A percentile compares a stretch with the other conserved stretches of the same genome.
Evolutionary conservation across 1,140 invertebrate species (phyloP).

Genomic region (Bombus breviceps): DNA sequence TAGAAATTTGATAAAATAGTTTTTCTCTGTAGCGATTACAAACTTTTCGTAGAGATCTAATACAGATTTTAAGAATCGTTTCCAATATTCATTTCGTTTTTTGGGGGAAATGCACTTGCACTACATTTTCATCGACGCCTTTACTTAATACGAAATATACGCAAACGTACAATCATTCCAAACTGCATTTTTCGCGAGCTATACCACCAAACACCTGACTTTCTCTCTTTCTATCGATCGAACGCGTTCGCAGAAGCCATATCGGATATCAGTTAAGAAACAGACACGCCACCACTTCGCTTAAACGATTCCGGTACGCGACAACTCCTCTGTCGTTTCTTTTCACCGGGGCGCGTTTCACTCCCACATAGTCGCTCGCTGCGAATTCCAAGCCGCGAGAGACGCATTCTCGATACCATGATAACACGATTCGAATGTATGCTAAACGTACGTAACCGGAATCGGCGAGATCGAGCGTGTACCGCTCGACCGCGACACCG

Average conservation of each 20-base stretch:
- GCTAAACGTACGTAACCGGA: conserved; percentile 32
- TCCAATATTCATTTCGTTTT: no score
- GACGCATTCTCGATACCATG: conserved; percentile 35
- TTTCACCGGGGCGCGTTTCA: not conserved
- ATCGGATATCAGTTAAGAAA: conserved; percentile 53
- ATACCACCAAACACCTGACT: conserved; percentile 16
- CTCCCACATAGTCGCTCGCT: conserved; percentile 17
- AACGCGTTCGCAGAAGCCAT: conserved; percentile 38
- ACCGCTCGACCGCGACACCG: conserved; percentile 29
- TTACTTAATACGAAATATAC: no score
- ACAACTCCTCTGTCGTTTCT: conserved; percentile 15
- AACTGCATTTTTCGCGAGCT: not conserved
- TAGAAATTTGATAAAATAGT: no score
- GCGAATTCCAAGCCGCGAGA: conserved; percentile 4
- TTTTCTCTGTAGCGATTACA: no score
- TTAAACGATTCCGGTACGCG: conserved; percentile 34
- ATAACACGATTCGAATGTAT: conserved; percentile 12
- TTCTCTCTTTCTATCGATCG: conserved; percentile 8
- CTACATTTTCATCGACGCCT: not conserved
- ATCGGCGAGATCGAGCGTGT: conserved; percentile 23
- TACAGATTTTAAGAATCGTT: no score
- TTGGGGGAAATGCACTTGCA: no score
- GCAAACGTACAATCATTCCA: no score
- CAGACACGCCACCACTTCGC: conserved; percentile 34
- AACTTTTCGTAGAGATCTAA: no score